phyloP scores from a whole-genome alignment of 2,888 invertebrate species.

The Habroteleia sp. region DNA sequence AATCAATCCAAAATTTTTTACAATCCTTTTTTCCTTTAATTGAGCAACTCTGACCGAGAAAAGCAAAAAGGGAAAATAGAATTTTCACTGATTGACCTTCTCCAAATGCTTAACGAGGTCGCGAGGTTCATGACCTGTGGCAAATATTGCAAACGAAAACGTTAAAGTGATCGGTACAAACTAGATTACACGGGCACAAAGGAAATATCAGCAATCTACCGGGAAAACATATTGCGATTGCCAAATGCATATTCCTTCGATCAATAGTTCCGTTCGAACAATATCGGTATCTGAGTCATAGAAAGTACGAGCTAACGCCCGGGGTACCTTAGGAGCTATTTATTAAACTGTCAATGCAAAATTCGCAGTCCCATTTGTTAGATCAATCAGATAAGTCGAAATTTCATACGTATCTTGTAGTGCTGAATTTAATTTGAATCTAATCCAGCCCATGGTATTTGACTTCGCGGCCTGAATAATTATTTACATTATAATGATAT shows the following conservation, averaged over 20 bases:
- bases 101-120: not conserved
- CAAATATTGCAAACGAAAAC: slow-evolving; percentile 1
- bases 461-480: not conserved
- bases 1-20: no score
- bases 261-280: slow-evolving; percentile 25
- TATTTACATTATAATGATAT: slow-evolving; percentile 2
- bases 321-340: slow-evolving; percentile 15
- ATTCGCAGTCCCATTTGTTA: slow-evolving; percentile 20
- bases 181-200: slow-evolving; percentile 22
- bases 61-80: no score
- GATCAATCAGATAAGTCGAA: slow-evolving; percentile 17
- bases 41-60: no score
- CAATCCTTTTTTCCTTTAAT: no score
- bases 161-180: slow-evolving; percentile 4
- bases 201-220: slow-evolving; percentile 25
- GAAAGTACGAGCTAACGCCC: slow-evolving; percentile 41
- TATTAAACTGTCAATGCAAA: slow-evolving; percentile 35
- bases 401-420: not conserved
- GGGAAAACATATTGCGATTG: slow-evolving; percentile 27
- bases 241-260: slow-evolving; percentile 17
- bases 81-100: not conserved
- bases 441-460: not conserved
- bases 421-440: slow-evolving; percentile 7
- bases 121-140: slow-evolving; percentile 5
- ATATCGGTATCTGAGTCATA: slow-evolving; percentile 38